Percentiles rank a stretch among this genome's conserved stretches.
These are phyloP conservation scores for Caenorhabditis sp. DNA, from an alignment of 2,888 invertebrate species.

Conservation along the genomic window DNA sequence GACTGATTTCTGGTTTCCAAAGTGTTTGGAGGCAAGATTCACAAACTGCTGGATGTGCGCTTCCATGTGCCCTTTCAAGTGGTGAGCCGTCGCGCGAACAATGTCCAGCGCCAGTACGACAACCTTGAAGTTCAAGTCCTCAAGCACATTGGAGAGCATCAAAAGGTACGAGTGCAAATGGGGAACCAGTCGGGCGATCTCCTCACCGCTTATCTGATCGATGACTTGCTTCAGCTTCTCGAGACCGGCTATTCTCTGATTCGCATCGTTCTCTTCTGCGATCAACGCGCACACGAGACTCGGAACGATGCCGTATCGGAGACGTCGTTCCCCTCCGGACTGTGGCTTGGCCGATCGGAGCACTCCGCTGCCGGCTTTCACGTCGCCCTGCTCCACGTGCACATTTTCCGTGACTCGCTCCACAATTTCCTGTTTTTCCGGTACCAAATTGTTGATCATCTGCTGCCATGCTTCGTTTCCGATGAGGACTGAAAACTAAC, in stretches of 20 bases:
- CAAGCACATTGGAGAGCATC: conserved; percentile 83
- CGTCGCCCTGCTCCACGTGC: conserved; percentile 27
- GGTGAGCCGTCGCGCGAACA: conserved; percentile 80
- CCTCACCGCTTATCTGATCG: conserved; percentile 72
- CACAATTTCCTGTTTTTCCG: conserved; percentile 27
- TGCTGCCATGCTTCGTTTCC: conserved; percentile 42
- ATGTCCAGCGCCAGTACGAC: conserved; percentile 81
- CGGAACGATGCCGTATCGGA: conserved; percentile 80
- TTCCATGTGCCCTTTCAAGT: conserved; percentile 77
- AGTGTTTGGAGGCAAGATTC: conserved; percentile 80
- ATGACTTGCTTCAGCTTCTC: conserved; percentile 82
- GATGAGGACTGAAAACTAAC: conserved; percentile 41
- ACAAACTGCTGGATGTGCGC: conserved; percentile 79
- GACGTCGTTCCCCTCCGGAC: conserved; percentile 51
- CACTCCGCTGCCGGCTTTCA: conserved; percentile 9
- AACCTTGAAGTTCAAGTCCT: conserved; percentile 83
- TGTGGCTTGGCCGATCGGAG: conserved; percentile 30
- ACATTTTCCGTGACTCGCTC: conserved; percentile 42
- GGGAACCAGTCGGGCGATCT: conserved; percentile 82
- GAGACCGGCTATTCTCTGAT: conserved; percentile 60
- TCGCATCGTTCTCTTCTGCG: conserved; percentile 83
- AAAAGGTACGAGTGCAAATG: conserved; percentile 84
- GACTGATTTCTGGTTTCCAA: conserved; percentile 82
- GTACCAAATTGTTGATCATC: conserved; percentile 15
- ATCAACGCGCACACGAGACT: conserved; percentile 80